Base-by-base conservation (phyloP, 1,140 invertebrate genomes). In the Drosophila littoralis region DNA sequence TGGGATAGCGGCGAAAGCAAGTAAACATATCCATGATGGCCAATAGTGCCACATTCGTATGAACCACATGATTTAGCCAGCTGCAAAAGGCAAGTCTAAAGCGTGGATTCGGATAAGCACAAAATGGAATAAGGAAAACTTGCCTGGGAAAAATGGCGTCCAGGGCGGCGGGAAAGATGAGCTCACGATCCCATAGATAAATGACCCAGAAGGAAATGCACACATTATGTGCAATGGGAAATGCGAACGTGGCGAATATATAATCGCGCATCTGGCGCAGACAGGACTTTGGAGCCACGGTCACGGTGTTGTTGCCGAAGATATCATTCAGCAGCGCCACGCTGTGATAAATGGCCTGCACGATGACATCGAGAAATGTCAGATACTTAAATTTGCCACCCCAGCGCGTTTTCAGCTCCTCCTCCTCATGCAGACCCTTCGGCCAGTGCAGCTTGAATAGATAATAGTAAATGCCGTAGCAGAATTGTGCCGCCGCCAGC, bases 301-400 rank as follows among this genome's bases (percentile, higher is more conserved):
- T 38, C 0, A 90, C 69, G 0, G 52, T 35, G 45, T 91, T 91
- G 13, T 71, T 57, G 2, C 90, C 90, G 12, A 78, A 61, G 0
- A 91, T 1, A 71, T 91, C 90, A 22, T 91, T 91, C 0, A 91
- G 45, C 6, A 91, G 33, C 1, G 90, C 86, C 6, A 90, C 8
- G 10, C 59, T 55, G 45, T 91, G 86, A 54, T 91, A 91, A 17
- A 88, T 59, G 1, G 86, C 80, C 69, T 91, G 90, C 28, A 91
- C 40, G 2, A 88, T 85, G 38, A 88, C 80, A 71, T 91, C 73
- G 6, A 91, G 75, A 13, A 91, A 90, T 8, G 90, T 90, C 8
- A 91, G 70, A 54, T 84, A 91, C 55, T 91, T 91, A n/a, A 91
- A 91, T 46, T 91, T 91, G 8, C 90, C 90, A 33, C 90, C 90